These are phyloP conservation scores for Prionace glauca DNA, from an alignment of 2,797 vertebrate genomes.

Conservation along the genomic window DNA sequence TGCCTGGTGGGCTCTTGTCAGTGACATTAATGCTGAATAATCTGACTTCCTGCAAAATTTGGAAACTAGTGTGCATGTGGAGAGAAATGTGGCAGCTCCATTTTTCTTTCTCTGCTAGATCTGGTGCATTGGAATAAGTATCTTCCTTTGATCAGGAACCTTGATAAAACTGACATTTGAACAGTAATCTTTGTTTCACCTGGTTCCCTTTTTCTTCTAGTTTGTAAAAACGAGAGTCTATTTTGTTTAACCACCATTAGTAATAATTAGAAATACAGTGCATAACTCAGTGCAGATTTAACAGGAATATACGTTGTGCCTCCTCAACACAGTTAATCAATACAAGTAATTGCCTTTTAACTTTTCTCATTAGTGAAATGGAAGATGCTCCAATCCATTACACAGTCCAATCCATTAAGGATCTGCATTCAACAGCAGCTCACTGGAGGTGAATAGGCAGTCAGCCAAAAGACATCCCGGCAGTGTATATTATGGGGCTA, in stretches of 20 bases:
- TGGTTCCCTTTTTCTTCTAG: constrained; percentile 39
- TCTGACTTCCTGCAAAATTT: background rate
- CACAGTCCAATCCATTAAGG: constrained; percentile 65
- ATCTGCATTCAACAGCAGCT: constrained; percentile 63
- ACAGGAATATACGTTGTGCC: constrained; percentile 50
- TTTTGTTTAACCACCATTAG: constrained; percentile 43
- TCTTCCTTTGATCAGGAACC: constrained; percentile 36
- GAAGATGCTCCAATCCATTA: constrained; percentile 71
- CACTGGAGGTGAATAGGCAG: constrained; percentile 53
- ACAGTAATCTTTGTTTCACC: constrained; percentile 48
- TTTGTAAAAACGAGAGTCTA: constrained; percentile 41
- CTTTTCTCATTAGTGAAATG: constrained; percentile 76
- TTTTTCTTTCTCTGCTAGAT: background rate
- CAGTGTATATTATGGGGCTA: constrained; percentile 50
- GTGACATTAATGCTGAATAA: background rate
- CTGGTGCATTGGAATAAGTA: background rate
- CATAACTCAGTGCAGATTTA: constrained; percentile 48
- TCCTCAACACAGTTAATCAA: constrained; percentile 61
- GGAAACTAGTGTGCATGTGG: background rate
- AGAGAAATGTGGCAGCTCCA: background rate
- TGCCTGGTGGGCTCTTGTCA: background rate
- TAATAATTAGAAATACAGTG: constrained; percentile 46
- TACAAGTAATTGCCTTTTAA: constrained; percentile 70
- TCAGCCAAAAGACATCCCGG: constrained; percentile 42
- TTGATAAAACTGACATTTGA: constrained; percentile 51